Base-by-base conservation (phyloP, 1,140 invertebrate species). In the Dolichoris vasculosae region DNA sequence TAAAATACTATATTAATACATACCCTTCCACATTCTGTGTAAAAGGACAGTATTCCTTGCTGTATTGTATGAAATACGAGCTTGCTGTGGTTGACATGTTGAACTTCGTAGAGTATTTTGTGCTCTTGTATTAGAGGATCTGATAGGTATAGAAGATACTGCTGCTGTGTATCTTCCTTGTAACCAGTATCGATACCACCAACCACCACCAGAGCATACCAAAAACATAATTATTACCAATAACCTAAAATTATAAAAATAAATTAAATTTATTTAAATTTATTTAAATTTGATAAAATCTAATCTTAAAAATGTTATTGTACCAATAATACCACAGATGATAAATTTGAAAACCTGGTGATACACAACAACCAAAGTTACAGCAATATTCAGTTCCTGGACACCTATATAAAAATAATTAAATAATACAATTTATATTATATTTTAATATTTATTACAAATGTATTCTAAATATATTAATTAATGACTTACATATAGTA, bases 121-220 rank as follows among this genome's bases (percentile, higher is more conserved):
- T 9, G 87, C 82, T 87, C 92, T 91, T 1, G 89, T 76, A 87
- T 87, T 91, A 81, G 91, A 90, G 83, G 91, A 82, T 88, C 91
- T 90, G 35, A 82, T 90, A 46, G 90, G 90, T 84, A 92, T 89
- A 40, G 90, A 82, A 46, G 92, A 91, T 73, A 91, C 87, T 38
- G 91, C 88, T 26, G 92, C 88, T 90, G 90, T 89, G 63, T 93
- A 93, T 84, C 93, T 91, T 17, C 91, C 92, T 88, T 94, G 93
- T 23, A 94, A 84, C 93, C 93, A 94, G 82, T 94, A 94, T 64
- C 93, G 89, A 87, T 94, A 94, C 93, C 94, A 94, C 94, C 93
- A 94, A 38, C 94, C 93, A 83, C 93, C 93, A 63, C 94, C 94
- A 40, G 93, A 94, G 86, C 94, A 94, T 8, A 94, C 90, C 85